phyloP scores from a whole-genome alignment of 1,140 invertebrate genomes.

The Ips typographus region DNA sequence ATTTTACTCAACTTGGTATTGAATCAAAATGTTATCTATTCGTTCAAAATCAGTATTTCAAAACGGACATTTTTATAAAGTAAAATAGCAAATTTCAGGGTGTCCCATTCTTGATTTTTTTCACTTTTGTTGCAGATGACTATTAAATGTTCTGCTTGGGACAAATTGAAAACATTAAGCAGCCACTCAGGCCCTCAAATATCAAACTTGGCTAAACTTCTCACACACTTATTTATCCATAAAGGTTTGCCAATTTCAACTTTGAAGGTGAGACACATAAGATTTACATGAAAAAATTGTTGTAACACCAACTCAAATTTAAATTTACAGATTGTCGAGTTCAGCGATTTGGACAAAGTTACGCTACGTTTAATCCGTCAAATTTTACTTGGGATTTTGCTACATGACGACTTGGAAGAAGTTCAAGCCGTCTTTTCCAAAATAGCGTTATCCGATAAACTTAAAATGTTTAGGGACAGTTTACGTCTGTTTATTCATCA shows the following conservation, averaged over 20 bases:
- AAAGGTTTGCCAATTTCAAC: conserved; percentile 79
- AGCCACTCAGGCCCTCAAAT: conserved; percentile 63
- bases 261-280: conserved; percentile 68
- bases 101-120: conserved; percentile 6
- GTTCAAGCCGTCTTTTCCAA: conserved; percentile 66
- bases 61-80: too few species aligned
- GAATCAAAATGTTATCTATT: too few species aligned
- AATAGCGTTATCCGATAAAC: conserved; percentile 65
- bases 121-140: conserved; percentile 66
- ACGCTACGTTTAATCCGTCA: conserved; percentile 71
- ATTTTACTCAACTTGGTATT: too few species aligned
- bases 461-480: conserved; percentile 74
- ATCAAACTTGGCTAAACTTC: conserved; percentile 76
- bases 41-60: too few species aligned
- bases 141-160: conserved; percentile 88
- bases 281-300: neutral
- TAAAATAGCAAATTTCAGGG: too few species aligned
- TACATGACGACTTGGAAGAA: conserved; percentile 61
- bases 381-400: conserved; percentile 68
- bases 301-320: neutral
- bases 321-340: conserved; percentile 69
- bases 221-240: conserved; percentile 78
- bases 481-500: conserved; percentile 77
- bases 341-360: conserved; percentile 73
- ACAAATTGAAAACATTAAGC: conserved; percentile 83